Conservation (phyloP, 2,113 vertebrate genomes). For the Vidua chalybeata region DNA sequence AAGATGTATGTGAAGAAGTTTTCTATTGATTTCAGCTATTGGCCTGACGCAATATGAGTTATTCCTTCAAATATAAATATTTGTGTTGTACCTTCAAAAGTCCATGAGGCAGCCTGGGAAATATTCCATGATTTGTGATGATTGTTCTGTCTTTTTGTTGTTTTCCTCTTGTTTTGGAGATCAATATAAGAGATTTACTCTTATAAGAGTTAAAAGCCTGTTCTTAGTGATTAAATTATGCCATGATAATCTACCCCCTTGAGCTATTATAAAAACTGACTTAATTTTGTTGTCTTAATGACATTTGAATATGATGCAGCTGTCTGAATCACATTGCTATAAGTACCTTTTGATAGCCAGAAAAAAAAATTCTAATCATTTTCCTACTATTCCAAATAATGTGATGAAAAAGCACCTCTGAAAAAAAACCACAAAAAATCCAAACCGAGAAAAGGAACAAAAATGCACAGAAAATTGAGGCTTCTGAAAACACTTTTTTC, state of each 20-base stretch:
- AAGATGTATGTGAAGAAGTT: neutral
- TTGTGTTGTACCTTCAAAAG: neutral
- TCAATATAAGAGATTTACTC: constrained; percentile 38
- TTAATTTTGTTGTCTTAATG: constrained; percentile 38
- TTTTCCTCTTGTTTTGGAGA: constrained; percentile 35
- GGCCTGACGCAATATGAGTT: neutral
- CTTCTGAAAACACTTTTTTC: neutral
- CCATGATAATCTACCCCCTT: constrained; percentile 1
- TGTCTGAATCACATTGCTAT: constrained; percentile 8
- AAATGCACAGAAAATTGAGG: neutral
- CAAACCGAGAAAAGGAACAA: neutral
- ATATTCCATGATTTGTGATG: neutral
- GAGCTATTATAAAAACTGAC: constrained; percentile 38
- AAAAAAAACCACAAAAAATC: neutral
- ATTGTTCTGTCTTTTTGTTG: neutral
- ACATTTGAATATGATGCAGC: constrained; percentile 47
- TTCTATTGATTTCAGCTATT: neutral
- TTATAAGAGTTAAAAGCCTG: constrained; percentile 21
- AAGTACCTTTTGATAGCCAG: constrained; percentile 3
- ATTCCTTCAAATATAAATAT: neutral
- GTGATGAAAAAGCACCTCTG: neutral
- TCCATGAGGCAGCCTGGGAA: neutral
- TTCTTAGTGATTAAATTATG: constrained; percentile 34
- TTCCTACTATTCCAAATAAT: neutral
- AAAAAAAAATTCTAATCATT: neutral